Evolutionary conservation across 2,888 invertebrate species (phyloP).

Genomic region (Campoplex nolae): DNA sequence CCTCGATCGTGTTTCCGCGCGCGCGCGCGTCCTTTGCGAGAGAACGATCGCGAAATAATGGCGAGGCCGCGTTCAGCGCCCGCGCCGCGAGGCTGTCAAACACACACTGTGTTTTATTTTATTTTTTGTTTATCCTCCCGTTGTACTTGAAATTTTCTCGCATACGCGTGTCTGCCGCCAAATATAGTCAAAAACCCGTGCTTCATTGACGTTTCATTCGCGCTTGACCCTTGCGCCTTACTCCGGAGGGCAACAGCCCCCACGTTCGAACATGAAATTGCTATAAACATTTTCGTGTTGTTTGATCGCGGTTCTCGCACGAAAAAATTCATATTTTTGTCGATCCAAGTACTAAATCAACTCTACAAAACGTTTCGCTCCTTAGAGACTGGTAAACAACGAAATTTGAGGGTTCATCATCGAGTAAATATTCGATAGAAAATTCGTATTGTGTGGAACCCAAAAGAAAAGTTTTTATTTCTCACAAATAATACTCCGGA

Average conservation of each 20-base stretch:
- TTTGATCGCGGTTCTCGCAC: background rate
- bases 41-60: slow-evolving; percentile 33
- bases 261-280: background rate
- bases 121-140: background rate
- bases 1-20: slow-evolving; percentile 12
- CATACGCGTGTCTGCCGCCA: slow-evolving; percentile 14
- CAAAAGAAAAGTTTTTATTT: background rate
- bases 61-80: slow-evolving; percentile 3
- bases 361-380: background rate
- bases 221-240: background rate
- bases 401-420: background rate
- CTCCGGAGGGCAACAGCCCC: background rate
- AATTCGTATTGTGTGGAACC: too few relatives aligned
- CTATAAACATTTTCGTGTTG: background rate
- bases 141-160: background rate
- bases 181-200: slow-evolving; percentile 25
- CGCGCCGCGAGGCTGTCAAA: slow-evolving; percentile 13
- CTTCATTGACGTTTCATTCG: slow-evolving; percentile 8
- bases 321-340: background rate
- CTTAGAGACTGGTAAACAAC: background rate
- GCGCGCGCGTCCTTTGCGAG: slow-evolving; percentile 14
- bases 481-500: too few relatives aligned
- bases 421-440: background rate
- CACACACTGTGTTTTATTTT: background rate
- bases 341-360: background rate